Base-by-base conservation (phyloP, 2,797 vertebrate genomes). In the Brachyalestes nurse region DNA sequence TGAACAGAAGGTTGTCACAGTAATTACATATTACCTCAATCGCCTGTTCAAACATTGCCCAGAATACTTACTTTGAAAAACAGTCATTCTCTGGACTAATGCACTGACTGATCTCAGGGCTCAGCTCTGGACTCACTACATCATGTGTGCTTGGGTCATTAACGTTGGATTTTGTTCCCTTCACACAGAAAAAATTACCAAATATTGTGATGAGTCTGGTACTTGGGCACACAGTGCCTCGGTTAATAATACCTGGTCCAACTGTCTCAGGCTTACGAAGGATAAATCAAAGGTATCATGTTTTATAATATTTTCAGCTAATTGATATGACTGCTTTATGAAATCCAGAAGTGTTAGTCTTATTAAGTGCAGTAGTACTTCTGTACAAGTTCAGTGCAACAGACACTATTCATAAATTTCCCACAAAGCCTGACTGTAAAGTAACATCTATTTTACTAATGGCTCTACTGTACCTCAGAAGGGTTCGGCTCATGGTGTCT, bases 191-290 rank as follows among this genome's bases (percentile, higher is more conserved):
- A 95, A 89, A 81, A 95, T 94, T 83, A 96, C 95, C 77, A 98
- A 96, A 92, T 95, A 94, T 84, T 99, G 98, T 89, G 95, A 97
- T 80, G 93, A 95, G 88, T 90, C 89, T 5, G 98, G 97, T 14
- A 93, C 92, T 78, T 99, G 98, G 98, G 93, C 94, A 77, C 93
- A 92, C 34, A 94, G 95, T 83, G 93, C 95, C 28, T 93, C 95
- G 78, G 92, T 90, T 86, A 96, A 97, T 84, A 89, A 93, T 61
- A 96, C 93, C 16, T 95, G 94, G 91, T 95, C 95, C 82, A 94
- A 95, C 87, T 99, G 98, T 88, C 95, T 93, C 8, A 91, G 90
- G 49, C 92, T 93, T 87, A 94, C 94, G 71, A 92, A 93, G 79
- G 94, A 97, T 83, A 96, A 93, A 86, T 0, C 94, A 74, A 93